phyloP scores from a whole-genome alignment of 2,797 vertebrate species.

The Falco berigora region DNA sequence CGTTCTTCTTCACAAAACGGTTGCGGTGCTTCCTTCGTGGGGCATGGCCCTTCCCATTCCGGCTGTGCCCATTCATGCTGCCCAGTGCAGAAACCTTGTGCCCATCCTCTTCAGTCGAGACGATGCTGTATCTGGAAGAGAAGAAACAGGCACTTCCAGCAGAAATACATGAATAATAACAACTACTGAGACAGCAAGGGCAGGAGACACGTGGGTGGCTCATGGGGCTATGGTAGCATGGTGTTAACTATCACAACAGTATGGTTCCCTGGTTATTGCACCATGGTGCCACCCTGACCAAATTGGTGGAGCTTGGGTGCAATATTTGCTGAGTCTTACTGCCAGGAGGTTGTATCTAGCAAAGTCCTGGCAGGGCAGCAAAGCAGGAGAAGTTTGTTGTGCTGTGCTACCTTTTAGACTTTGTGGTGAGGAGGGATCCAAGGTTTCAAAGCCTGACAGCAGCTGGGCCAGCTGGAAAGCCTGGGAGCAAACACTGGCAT shows the following conservation, averaged over 20 bases:
- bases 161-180: not conserved
- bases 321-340: not conserved
- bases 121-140: constrained; percentile 83
- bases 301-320: not conserved
- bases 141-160: not conserved
- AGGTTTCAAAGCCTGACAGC: not conserved
- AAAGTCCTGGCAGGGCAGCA: not conserved
- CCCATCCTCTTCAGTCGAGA: constrained; percentile 83
- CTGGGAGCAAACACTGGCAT: not conserved
- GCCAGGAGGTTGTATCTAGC: not conserved
- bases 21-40: constrained; percentile 83
- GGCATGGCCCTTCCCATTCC: constrained; percentile 73
- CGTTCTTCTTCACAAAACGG: constrained; percentile 95
- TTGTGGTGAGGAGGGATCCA: not conserved
- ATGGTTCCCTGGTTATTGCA: not conserved
- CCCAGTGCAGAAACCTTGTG: constrained; percentile 77
- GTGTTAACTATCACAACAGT: not conserved
- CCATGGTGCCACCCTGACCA: not conserved
- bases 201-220: not conserved
- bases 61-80: constrained; percentile 80
- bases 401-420: not conserved
- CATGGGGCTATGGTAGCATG: not conserved
- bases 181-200: not conserved
- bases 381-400: not conserved
- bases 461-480: not conserved